Percentiles rank a stretch among this genome's conserved stretches.
phyloP scores from a whole-genome alignment of 2,113 vertebrate species.

The Fulmarus glacialis region DNA sequence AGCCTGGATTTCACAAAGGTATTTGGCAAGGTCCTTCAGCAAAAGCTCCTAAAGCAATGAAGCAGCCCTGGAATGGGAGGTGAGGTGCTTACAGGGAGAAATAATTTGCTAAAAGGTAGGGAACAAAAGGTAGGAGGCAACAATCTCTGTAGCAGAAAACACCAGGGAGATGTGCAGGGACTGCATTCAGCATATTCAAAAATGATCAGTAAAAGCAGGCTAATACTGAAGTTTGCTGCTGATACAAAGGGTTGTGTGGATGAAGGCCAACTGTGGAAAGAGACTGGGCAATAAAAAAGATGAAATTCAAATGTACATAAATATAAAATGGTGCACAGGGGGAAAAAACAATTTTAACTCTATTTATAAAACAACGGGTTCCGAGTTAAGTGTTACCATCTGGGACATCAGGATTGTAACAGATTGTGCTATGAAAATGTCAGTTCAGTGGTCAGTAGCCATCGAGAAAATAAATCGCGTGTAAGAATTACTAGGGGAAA shows the following conservation, averaged over 20 bases:
- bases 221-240: not conserved
- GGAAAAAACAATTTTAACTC: constrained; percentile 17
- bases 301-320: not conserved
- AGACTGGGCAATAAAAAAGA: not conserved
- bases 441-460: not conserved
- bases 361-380: constrained; percentile 7
- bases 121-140: not conserved
- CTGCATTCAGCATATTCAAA: not conserved
- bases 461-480: not conserved
- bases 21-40: not conserved
- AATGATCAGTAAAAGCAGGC: not conserved
- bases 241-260: not conserved
- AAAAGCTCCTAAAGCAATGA: not conserved
- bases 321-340: constrained; percentile 14
- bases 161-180: not conserved
- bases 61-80: not conserved
- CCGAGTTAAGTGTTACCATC: not conserved
- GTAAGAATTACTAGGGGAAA: not conserved
- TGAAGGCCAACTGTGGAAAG: not conserved
- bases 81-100: not conserved
- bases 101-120: not conserved
- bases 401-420: not conserved
- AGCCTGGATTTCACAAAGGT: not conserved
- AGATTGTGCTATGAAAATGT: not conserved
- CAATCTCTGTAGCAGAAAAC: not conserved